Conservation (phyloP, 2,113 vertebrate species). For the Fregetta grallaria region DNA sequence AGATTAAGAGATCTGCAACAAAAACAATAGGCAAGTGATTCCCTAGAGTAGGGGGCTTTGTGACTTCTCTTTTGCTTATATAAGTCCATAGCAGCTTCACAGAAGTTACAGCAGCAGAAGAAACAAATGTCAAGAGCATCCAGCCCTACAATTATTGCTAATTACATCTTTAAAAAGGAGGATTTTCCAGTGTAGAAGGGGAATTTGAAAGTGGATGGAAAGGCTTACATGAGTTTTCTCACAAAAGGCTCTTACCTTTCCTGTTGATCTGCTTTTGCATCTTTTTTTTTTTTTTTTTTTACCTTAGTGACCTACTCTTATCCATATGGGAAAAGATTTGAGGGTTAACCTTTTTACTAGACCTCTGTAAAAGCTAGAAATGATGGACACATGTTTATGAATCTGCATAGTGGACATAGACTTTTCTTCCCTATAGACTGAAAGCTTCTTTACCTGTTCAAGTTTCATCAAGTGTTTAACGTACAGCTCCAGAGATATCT, state of each 20-base stretch:
- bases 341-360: neutral
- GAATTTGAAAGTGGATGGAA: neutral
- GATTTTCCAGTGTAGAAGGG: neutral
- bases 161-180: neutral
- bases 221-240: neutral
- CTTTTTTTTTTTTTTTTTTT: neutral
- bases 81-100: neutral
- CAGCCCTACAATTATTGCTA: neutral
- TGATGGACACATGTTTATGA: neutral
- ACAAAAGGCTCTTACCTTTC: neutral
- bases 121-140: neutral
- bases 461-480: neutral
- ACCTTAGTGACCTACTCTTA: neutral
- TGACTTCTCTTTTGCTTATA: neutral
- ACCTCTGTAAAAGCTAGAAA: neutral
- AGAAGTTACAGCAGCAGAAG: neutral
- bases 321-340: neutral
- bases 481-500: neutral
- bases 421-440: neutral
- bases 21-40: slow-evolving; percentile 29
- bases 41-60: neutral
- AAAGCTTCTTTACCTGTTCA: neutral
- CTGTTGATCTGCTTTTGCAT: neutral
- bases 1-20: slow-evolving; percentile 38
- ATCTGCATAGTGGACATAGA: neutral